Conservation (phyloP, 2,797 vertebrate species). For the Dicrostonyx torquatus region DNA sequence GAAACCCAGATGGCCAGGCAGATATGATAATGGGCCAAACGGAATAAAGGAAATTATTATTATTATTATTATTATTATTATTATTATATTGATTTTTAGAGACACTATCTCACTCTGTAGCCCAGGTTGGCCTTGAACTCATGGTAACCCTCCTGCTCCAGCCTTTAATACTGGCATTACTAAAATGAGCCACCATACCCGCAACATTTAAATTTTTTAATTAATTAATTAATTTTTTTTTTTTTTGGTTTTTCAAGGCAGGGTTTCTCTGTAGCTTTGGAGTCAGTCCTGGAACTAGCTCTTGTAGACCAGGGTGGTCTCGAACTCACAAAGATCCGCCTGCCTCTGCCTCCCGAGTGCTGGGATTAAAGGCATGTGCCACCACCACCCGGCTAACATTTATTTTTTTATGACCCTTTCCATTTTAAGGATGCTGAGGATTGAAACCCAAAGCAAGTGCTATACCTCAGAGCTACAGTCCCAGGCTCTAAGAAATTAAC, state of each 20-base stretch:
- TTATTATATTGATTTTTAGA: not conserved
- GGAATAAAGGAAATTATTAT: not conserved
- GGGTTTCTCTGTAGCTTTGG: too few relatives aligned
- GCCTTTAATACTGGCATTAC: not conserved
- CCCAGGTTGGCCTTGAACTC: not conserved
- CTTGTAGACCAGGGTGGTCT: too few relatives aligned
- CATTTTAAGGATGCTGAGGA: too few relatives aligned
- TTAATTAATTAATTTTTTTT: too few relatives aligned
- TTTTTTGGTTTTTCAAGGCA: too few relatives aligned
- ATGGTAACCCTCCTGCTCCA: not conserved
- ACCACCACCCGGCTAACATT: too few relatives aligned
- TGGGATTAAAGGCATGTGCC: too few relatives aligned
- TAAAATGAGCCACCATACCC: not conserved
- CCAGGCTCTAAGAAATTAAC: not conserved
- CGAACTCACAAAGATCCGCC: too few relatives aligned
- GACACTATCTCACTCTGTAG: not conserved
- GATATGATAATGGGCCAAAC: not conserved
- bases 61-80: not conserved
- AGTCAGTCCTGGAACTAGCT: too few relatives aligned
- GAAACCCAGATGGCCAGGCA: not conserved
- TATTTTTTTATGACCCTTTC: not conserved
- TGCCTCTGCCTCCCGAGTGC: too few relatives aligned
- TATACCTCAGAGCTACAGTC: not conserved
- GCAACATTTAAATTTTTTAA: not conserved
- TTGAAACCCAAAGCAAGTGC: not conserved